Evolutionary conservation across 2,113 vertebrate genomes (phyloP), one percentile per base, ranked within the genome.

Genomic region (Apodemus sylvaticus): DNA sequence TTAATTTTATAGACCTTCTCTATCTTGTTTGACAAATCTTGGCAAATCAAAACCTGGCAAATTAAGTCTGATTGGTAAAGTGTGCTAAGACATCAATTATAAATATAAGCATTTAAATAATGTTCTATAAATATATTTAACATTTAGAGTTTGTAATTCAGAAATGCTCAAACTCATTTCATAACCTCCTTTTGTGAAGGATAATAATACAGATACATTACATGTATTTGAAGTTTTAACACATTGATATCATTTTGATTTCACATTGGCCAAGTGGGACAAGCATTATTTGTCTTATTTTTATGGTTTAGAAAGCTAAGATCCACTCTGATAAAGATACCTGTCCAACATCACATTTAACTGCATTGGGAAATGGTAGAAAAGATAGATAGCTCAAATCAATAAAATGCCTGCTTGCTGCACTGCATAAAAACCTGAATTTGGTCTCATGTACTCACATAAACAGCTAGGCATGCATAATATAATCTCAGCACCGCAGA

Each of bases 51-150:
- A 97, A 58, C 16, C 9, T 73, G 39, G 82, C 51, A 13, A 95
- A 93, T 74, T 89, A 86, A 83, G 24, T 64, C 89, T 94, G 14
- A 86, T 86, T 64, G 16, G 39, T 45, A 93, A 97, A 58, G 94
- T 26, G 82, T 5, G 5, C 14, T 77, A 93, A 60, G 34, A 73
- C 12, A 78, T 86, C 64, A 22, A 73, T 79, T 74, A 58, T 10
- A 92, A 92, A 83, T 53, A 17, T 22, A 91, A 90, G 86, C 29
- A 92, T 53, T 93, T 86, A n/a, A 91, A 78, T 55, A 78, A 66
- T 76, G 89, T 81, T 90, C 17, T 29, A 39, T 39, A 85, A 79
- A 90, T 51, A 20, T 2, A 1, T 82, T 70, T 86, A 74, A 79
- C 42, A 64, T 89, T 73, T 89, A 55, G 22, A 76, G 51, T 93